Evolutionary conservation across 2,888 invertebrate species (phyloP).

Genomic region (Brenthis daphne): DNA sequence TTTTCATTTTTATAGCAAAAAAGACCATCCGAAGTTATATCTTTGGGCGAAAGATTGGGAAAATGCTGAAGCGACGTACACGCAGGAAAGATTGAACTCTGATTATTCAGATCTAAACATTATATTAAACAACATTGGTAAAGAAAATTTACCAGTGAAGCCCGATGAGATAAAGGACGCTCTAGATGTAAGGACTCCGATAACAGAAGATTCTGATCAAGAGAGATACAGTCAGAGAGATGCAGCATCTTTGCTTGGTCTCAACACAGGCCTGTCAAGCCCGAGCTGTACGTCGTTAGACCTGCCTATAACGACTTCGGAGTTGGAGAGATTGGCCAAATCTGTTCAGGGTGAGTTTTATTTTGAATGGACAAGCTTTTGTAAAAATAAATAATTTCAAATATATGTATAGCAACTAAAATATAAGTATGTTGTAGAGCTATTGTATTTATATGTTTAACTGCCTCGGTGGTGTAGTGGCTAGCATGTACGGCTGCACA

Average conservation of each 20-base stretch:
- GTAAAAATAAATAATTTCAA: too few relatives aligned
- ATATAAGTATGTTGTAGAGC: too few relatives aligned
- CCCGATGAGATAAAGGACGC: slow-evolving; percentile 53
- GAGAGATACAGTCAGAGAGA: slow-evolving; percentile 48
- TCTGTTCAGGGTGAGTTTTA: slow-evolving; percentile 64
- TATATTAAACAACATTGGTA: slow-evolving; percentile 64
- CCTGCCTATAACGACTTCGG: slow-evolving; percentile 67
- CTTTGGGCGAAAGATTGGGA: slow-evolving; percentile 94
- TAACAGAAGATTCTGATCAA: slow-evolving; percentile 37
- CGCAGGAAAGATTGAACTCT: slow-evolving; percentile 66
- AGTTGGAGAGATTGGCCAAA: slow-evolving; percentile 68
- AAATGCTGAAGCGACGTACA: slow-evolving; percentile 61
- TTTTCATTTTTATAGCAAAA: slow-evolving; percentile 76
- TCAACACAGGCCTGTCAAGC: slow-evolving; percentile 62
- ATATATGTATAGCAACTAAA: too few relatives aligned
- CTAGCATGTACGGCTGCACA: too few relatives aligned
- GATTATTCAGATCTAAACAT: slow-evolving; percentile 69
- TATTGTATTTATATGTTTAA: too few relatives aligned
- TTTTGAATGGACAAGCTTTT: neutral
- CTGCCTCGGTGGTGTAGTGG: too few relatives aligned
- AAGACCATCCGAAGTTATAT: slow-evolving; percentile 92
- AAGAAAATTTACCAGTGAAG: slow-evolving; percentile 66
- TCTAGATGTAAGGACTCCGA: slow-evolving; percentile 49
- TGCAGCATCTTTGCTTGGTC: slow-evolving; percentile 45
- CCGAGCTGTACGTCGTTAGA: slow-evolving; percentile 66